phyloP scores from a whole-genome alignment of 1,140 invertebrate genomes.

The Drosophila asahinai region DNA sequence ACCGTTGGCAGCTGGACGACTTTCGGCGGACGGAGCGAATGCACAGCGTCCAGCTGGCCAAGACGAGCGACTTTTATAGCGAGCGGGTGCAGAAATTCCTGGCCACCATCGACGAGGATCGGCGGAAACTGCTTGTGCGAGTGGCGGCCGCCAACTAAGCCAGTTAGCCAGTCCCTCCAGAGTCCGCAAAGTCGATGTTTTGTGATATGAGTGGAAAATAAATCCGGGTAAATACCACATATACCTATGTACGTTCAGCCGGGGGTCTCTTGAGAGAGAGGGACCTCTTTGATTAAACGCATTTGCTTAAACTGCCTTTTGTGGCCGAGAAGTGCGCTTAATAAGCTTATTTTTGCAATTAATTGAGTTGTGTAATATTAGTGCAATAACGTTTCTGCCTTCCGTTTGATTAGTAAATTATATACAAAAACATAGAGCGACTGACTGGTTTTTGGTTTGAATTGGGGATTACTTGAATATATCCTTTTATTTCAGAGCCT shows the following conservation, averaged over 20 bases:
- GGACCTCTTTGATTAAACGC: conserved; percentile 1
- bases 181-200: not conserved
- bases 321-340: conserved; percentile 6
- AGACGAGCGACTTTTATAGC: conserved; percentile 60
- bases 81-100: conserved; percentile 68
- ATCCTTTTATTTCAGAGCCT: not conserved
- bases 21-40: conserved; percentile 45
- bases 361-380: conserved; percentile 22
- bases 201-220: conserved; percentile 34
- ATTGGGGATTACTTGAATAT: not conserved
- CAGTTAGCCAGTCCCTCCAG: no score
- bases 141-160: conserved; percentile 50
- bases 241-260: conserved; percentile 12
- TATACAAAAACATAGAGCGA: not conserved
- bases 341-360: conserved; percentile 19
- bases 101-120: conserved; percentile 57
- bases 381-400: conserved; percentile 26
- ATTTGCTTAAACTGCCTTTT: conserved; percentile 6
- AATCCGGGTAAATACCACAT: conserved; percentile 29
- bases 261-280: not conserved
- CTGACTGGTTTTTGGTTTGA: not conserved
- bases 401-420: conserved; percentile 29
- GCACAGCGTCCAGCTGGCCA: conserved; percentile 52
- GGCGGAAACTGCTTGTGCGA: conserved; percentile 55
- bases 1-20: conserved; percentile 48